A percentile compares a stretch with the other conserved stretches of the same genome.
These are phyloP conservation scores for Glossosoma conforme DNA, from an alignment of 1,140 invertebrate genomes.

Conservation along the genomic window DNA sequence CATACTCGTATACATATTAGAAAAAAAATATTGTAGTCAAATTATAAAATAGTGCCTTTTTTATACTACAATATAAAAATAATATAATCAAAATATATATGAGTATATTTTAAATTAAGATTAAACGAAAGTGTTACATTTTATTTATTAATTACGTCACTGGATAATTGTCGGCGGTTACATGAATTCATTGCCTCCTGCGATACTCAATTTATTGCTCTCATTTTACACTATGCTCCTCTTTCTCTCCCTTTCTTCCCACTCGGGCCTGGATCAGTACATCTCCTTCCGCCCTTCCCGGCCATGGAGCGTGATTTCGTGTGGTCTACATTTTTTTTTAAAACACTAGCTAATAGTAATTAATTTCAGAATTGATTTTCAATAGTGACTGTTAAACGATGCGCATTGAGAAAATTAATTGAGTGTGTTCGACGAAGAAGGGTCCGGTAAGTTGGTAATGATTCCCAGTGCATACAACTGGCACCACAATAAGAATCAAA, in stretches of 20 bases:
- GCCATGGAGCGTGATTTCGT: constrained; percentile 10
- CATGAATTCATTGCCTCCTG: constrained; percentile 9
- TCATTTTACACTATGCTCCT: constrained; percentile 12
- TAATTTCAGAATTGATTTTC: constrained; percentile 31
- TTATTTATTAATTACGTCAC: too few relatives aligned
- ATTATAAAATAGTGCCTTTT: too few relatives aligned
- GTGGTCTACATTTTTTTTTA: constrained; percentile 27
- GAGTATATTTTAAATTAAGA: too few relatives aligned
- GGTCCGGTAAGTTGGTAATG: too few relatives aligned
- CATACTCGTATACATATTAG: too few relatives aligned
- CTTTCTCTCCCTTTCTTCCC: not conserved
- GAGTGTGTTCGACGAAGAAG: too few relatives aligned
- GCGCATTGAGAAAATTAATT: constrained; percentile 4
- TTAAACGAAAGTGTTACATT: too few relatives aligned
- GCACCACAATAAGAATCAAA: too few relatives aligned
- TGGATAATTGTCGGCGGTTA: constrained; percentile 9
- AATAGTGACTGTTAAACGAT: constrained; percentile 25
- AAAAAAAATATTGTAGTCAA: too few relatives aligned
- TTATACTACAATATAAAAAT: too few relatives aligned
- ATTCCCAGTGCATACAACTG: too few relatives aligned
- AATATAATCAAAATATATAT: too few relatives aligned
- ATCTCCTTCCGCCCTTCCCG: constrained; percentile 5
- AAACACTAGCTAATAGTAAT: constrained; percentile 26
- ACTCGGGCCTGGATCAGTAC: not conserved
- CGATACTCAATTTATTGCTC: constrained; percentile 24